A percentile compares a stretch with the other conserved stretches of the same genome.
These are phyloP conservation scores for Okamejei kenojei DNA, from an alignment of 2,797 vertebrate species.

Conservation along the genomic window DNA sequence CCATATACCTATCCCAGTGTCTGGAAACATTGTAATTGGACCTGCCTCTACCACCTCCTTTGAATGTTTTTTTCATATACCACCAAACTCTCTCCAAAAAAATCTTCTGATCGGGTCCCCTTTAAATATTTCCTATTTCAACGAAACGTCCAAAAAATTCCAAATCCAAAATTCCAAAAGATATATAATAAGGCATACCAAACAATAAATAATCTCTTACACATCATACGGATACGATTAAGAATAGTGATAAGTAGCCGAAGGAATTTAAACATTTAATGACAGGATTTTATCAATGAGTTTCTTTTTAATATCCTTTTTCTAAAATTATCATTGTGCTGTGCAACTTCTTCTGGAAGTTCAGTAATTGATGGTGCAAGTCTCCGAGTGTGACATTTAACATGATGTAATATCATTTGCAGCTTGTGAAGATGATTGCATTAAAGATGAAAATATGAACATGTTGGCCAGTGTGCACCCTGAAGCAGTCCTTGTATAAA, in stretches of 20 bases:
- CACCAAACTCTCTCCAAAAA: no score
- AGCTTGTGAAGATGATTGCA: background rate
- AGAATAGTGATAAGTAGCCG: slow-evolving; percentile 46
- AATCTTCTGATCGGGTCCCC: no score
- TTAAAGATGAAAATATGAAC: background rate
- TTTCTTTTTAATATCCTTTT: slow-evolving; percentile 40
- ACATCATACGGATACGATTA: slow-evolving; percentile 48
- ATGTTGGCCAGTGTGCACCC: background rate
- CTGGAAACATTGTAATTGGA: no score
- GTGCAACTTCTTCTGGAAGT: background rate
- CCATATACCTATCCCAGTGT: no score
- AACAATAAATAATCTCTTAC: slow-evolving; percentile 45
- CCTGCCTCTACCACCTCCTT: no score
- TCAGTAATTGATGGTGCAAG: background rate
- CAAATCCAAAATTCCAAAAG: no score
- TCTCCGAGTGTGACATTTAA: background rate
- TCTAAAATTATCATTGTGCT: no score
- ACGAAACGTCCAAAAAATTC: no score
- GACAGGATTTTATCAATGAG: slow-evolving; percentile 50
- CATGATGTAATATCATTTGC: background rate
- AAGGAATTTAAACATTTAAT: slow-evolving; percentile 46
- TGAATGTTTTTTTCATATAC: no score
- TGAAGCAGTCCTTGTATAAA: background rate
- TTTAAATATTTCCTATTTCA: no score
- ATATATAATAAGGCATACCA: background rate